Evolutionary conservation across 2,797 vertebrate genomes (phyloP), one percentile per base, ranked within the genome.

Genomic region (Channa striata): DNA sequence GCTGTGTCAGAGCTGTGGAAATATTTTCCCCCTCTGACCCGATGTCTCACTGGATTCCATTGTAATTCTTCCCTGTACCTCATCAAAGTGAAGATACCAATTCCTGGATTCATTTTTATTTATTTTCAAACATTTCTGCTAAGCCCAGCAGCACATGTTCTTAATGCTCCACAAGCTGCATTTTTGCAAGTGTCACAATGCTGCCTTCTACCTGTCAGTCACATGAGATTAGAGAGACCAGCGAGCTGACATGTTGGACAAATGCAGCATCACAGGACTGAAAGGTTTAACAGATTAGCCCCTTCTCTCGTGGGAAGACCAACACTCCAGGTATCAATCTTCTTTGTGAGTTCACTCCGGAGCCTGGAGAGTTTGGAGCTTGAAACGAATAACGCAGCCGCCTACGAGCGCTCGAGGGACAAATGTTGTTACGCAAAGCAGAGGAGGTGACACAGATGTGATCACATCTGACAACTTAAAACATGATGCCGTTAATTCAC

Each of bases 281-380:
- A 87, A 85, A 85, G 86, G 79, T 90, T 86, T 69, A 74, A 81
- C 70, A 89, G 89, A 90, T 88, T 87, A 85, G 83, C 67, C 73
- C 78, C 72, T 72, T 65, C 72, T 78, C 79, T 72, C 49, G 11
- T 59, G 78, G 78, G 85, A 80, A 59, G 67, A 84, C 77, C 73
- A 58, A 36, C 46, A 77, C 57, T 68, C 65, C 69, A 75, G 80
- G 82, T 88, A 89, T 92, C 87, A 82, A 70, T 86, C 79, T 82
- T 68, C 66, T 76, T 21, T 71, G 49, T 68, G 73, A 49, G 67
- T 71, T 64, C 46, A 6, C 23, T 5, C 66, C 71, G 66, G 13
- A 54, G 76, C 78, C 72, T 21, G 23, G 36, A 62, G 81, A 63
- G 40, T 17, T 21, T 46, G 33, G 54, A 72, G 52, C 61, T 50